Evolutionary conservation across 1,140 invertebrate species (phyloP).

Genomic region (Drosophila sp.): DNA sequence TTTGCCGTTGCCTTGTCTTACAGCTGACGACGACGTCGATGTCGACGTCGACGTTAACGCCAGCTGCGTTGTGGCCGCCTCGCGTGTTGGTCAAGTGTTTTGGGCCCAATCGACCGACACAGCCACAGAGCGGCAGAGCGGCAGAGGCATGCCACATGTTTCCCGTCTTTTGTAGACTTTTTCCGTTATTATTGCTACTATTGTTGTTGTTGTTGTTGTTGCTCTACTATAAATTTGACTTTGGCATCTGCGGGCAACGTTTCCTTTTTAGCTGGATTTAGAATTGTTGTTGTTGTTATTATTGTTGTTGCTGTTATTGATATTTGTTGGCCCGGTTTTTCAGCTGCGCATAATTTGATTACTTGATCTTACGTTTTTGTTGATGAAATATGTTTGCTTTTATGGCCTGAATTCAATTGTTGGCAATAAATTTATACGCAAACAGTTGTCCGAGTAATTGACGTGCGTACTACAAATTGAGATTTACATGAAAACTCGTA

Average conservation of each 20-base stretch:
- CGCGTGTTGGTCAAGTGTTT: conserved; percentile 68
- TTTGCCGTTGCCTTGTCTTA: conserved; percentile 19
- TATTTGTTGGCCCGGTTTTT: conserved; percentile 28
- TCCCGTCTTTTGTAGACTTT: conserved; percentile 54
- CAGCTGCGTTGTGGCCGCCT: conserved; percentile 41
- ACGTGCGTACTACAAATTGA: conserved; percentile 14
- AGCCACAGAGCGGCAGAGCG: neutral
- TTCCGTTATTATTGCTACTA: conserved; percentile 22
- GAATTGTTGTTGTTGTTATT: conserved; percentile 33
- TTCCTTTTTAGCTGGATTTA: conserved; percentile 44
- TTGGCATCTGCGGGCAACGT: conserved; percentile 50
- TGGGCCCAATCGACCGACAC: conserved; percentile 23
- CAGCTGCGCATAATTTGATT: conserved; percentile 52
- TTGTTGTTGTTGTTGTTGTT: neutral
- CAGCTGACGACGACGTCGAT: conserved; percentile 25
- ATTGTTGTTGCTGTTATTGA: conserved; percentile 17
- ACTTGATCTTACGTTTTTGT: conserved; percentile 42
- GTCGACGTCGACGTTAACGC: conserved; percentile 4
- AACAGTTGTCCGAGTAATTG: conserved; percentile 14
- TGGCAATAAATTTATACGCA: conserved; percentile 18
- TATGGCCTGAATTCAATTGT: conserved; percentile 38
- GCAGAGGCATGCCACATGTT: conserved; percentile 60
- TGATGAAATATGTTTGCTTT: conserved; percentile 45
- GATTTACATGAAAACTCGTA: conserved; percentile 5
- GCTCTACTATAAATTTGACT: conserved; percentile 52